Evolutionary conservation across 2,888 invertebrate genomes (phyloP), one percentile per base, ranked within the genome.

Genomic region (Zygogramma bicolorata): DNA sequence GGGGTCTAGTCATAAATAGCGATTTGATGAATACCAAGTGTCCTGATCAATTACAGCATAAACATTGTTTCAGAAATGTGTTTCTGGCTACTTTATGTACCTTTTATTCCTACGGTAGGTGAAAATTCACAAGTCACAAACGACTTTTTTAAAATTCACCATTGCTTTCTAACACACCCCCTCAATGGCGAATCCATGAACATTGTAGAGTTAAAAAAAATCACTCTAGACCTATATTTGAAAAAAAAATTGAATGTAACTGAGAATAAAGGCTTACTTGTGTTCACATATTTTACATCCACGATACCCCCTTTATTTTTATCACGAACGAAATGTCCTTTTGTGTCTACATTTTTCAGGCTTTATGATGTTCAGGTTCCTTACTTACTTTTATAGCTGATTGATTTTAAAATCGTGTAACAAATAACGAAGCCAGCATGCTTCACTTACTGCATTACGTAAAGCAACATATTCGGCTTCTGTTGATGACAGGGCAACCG

Each of bases 401-500:
- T 27, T 63, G 66, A 62, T 75, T n/a, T n/a, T n/a, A 57, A 70
- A 70, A 59, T 70, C 70, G 40, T 10, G 42, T 38, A 83, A 58
- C 42, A 73, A 18, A 31, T 74, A 70, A 68, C 70, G 77, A n/a
- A 82, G 40, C 81, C 84, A 82, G 49, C 82, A 67, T 7, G 79
- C 60, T 65, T 84, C 82, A n/a, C 77, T 65, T 10, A 75, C 79
- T 8, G 79, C 81, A 20, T 65, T 72, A n/a, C 79, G 75, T 22
- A 74, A 62, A 1, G 84, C 83, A 80, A 83, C 2, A 80, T 81
- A 40, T 82, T 84, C 8, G 80, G 68, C 2, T 80, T 78, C 25
- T 80, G 82, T 57, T 74, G 65, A 49, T 62, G 71, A 74, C 40
- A 72, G 42, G 13, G 74, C 63, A n/a, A 74, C 71, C 22, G 61